Base-by-base conservation (phyloP, 2,888 invertebrate species). In the Tenthredo distinguenda region DNA sequence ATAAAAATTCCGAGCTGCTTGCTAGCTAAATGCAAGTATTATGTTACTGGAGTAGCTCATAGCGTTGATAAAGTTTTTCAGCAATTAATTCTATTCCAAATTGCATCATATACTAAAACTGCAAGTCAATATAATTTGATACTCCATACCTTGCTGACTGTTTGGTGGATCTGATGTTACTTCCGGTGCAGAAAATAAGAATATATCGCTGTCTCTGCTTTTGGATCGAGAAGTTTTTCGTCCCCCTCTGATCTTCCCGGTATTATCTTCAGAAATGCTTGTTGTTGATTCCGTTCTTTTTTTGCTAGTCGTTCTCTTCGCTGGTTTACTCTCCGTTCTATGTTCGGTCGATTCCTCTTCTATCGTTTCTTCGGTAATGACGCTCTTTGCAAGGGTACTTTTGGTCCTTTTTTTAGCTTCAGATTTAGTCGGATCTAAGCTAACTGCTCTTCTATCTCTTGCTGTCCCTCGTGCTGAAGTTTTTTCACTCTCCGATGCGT, bases 181-280 rank as follows among this genome's bases (percentile, higher is more conserved):
- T 3, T 90, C 90, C 4, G 92, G 91, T 21, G 88, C 86, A 43
- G 92, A 91, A 74, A 91, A 92, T 3, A 68, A 74, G 87, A 89
- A 91, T 21, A 68, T 50, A 37, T 85, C 47, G 83, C 81, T 83
- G 40, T 86, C 72, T 12, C 86, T 86, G 26, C 86, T 86, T 26
- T 89, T 90, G n/a, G 86, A 88, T 68, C 88, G 87, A 21, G 87
- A 90, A 12, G 47, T 37, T 84, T 89, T 90, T 40, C 86, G 76
- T 65, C 88, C 88, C 31, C 87, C 87, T 9, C 87, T 88, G 0
- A 88, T 18, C 40, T 85, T 88, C 85, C 62, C 21, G 15, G 84
- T 84, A 18, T 88, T 84, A 5, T 86, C 79, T 5, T 88, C 87
- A 10, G 86, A 9, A 6, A 77, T 43, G 31, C 65, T 82, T 0